Conservation (phyloP, 2,888 invertebrate species). For the Tetheella fluctuosa region DNA sequence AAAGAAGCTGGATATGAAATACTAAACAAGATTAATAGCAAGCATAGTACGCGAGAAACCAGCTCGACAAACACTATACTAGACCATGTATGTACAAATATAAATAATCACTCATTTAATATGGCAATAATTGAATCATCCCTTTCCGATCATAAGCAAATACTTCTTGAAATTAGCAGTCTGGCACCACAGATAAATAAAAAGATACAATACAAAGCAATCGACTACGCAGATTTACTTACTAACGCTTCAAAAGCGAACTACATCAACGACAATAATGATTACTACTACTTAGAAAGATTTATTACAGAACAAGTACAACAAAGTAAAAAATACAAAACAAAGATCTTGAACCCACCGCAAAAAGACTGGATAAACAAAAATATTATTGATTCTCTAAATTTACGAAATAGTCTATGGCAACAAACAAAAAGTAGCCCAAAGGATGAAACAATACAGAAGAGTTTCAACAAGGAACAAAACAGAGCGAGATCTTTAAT, state of each 20-base stretch:
- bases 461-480: neutral
- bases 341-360: conserved; percentile 18
- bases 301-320: neutral
- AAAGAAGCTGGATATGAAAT: conserved; percentile 19
- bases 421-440: neutral
- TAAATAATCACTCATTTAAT: conserved; percentile 18
- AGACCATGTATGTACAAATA: conserved; percentile 27
- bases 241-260: too few species aligned
- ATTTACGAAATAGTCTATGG: conserved; percentile 23
- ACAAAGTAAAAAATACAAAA: neutral
- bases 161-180: conserved; percentile 23
- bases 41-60: conserved; percentile 24
- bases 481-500: neutral
- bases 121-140: conserved; percentile 28
- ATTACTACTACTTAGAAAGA: neutral
- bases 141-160: conserved; percentile 29
- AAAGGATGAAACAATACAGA: neutral
- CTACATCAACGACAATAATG: neutral
- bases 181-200: conserved; percentile 15
- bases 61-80: conserved; percentile 23
- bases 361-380: conserved; percentile 29
- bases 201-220: conserved; percentile 22
- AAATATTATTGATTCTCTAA: conserved; percentile 21
- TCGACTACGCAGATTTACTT: conserved; percentile 19
- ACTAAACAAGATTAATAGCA: conserved; percentile 20